Conservation (phyloP, 2,888 invertebrate species). For the Acrobasis suavella region DNA sequence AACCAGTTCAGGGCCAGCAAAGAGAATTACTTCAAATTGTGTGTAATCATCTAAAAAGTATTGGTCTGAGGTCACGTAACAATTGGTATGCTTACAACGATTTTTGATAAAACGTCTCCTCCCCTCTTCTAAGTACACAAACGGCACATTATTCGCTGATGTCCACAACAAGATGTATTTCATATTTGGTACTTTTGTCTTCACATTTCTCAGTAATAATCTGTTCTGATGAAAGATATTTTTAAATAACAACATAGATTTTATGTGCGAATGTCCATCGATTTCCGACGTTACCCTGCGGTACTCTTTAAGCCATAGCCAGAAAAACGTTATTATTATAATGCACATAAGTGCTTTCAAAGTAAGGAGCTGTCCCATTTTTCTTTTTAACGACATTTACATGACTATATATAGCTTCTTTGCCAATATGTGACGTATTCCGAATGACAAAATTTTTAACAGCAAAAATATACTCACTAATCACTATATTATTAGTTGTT, state of each 20-base stretch:
- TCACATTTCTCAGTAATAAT: no score
- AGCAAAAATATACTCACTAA: no score
- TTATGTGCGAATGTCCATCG: background rate
- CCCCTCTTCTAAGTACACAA: conserved; percentile 42
- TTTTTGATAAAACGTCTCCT: conserved; percentile 39
- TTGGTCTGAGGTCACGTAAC: conserved; percentile 44
- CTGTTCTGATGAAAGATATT: background rate
- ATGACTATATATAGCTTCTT: no score
- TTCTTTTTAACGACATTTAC: background rate
- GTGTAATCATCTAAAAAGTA: conserved; percentile 33
- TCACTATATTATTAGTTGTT: no score
- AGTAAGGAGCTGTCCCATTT: background rate
- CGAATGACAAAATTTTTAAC: no score
- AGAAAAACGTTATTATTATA: background rate
- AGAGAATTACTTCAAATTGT: conserved; percentile 47
- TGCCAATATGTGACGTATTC: no score
- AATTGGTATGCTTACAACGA: conserved; percentile 45
- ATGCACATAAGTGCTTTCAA: background rate
- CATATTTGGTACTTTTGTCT: conserved; percentile 21
- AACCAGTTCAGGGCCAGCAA: conserved; percentile 45
- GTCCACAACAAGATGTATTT: conserved; percentile 52
- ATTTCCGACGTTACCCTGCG: background rate
- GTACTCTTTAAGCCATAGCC: background rate
- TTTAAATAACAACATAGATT: background rate
- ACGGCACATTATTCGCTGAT: conserved; percentile 37